Percentiles rank a stretch among this genome's conserved stretches.
Conservation (phyloP, 2,113 vertebrate genomes). For the Sprattus sprattus region DNA sequence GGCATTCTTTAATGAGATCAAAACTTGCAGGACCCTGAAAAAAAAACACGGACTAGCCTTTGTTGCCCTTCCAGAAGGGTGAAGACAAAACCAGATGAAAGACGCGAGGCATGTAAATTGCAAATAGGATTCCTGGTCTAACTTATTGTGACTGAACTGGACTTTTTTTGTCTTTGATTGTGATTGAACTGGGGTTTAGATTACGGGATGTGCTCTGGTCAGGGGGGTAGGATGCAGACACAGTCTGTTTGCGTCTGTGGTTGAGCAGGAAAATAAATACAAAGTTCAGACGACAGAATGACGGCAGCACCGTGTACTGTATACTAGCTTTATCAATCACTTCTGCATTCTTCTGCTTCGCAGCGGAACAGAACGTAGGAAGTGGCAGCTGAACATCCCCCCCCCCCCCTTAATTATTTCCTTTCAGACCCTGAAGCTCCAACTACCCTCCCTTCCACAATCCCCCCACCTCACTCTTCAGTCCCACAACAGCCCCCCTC, state of each 20-base stretch:
- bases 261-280: conserved; percentile 69
- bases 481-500: conserved; percentile 20
- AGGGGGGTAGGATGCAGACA: conserved; percentile 60
- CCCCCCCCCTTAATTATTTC: conserved; percentile 66
- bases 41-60: not conserved
- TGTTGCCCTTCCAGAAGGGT: not conserved
- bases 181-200: conserved; percentile 46
- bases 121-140: not conserved
- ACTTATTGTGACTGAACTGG: not conserved
- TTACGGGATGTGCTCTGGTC: conserved; percentile 34
- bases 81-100: not conserved
- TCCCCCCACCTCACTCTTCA: conserved; percentile 22
- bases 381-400: conserved; percentile 52
- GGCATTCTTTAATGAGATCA: not conserved
- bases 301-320: conserved; percentile 57
- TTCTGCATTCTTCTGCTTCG: conserved; percentile 58
- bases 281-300: conserved; percentile 53
- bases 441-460: conserved; percentile 37
- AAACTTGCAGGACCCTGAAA: not conserved
- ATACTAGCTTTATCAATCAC: conserved; percentile 63
- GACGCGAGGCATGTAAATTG: not conserved
- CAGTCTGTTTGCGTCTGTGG: conserved; percentile 56
- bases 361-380: conserved; percentile 54
- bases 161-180: conserved; percentile 11
- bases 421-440: conserved; percentile 62